Evolutionary conservation across 92 coral and sea anemone genomes (phyloP).

Genomic region (Phymanthus crucifer): DNA sequence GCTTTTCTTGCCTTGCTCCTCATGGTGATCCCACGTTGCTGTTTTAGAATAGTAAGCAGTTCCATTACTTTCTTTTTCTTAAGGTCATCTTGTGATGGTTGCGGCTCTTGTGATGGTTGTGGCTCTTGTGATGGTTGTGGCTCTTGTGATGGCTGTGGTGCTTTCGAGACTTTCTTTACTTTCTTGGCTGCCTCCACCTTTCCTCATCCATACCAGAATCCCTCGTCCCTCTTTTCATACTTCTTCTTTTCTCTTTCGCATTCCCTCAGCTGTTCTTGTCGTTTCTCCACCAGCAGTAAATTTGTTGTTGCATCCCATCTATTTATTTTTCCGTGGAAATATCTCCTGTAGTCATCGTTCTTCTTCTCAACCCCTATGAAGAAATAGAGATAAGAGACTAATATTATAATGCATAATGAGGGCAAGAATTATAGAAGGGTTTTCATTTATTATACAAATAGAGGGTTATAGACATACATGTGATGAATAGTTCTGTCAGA

Average conservation of each 20-base stretch:
- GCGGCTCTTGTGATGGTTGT: too few relatives aligned
- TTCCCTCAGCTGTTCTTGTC: slow-evolving; percentile 12
- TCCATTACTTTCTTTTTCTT: too few relatives aligned
- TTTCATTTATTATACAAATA: too few relatives aligned
- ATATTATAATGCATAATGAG: too few relatives aligned
- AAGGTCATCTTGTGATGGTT: too few relatives aligned
- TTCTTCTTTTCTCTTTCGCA: not conserved
- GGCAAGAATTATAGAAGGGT: not conserved
- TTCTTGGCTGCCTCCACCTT: not conserved
- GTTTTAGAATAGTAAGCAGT: too few relatives aligned
- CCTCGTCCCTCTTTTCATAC: not conserved
- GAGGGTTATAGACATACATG: not conserved
- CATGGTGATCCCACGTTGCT: too few relatives aligned
- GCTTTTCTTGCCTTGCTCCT: too few relatives aligned
- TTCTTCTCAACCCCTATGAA: slow-evolving; percentile 43
- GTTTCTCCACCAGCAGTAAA: slow-evolving; percentile 16
- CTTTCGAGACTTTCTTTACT: not conserved
- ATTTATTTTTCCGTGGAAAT: slow-evolving; percentile 32
- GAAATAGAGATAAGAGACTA: not conserved
- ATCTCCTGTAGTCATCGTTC: slow-evolving; percentile 27
- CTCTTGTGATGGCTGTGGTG: not conserved
- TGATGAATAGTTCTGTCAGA: not conserved
- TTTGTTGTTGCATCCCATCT: slow-evolving; percentile 39
- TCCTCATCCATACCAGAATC: not conserved
- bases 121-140: too few relatives aligned